Base-by-base conservation (phyloP, 2,888 invertebrate genomes). In the Morpho helenor region DNA sequence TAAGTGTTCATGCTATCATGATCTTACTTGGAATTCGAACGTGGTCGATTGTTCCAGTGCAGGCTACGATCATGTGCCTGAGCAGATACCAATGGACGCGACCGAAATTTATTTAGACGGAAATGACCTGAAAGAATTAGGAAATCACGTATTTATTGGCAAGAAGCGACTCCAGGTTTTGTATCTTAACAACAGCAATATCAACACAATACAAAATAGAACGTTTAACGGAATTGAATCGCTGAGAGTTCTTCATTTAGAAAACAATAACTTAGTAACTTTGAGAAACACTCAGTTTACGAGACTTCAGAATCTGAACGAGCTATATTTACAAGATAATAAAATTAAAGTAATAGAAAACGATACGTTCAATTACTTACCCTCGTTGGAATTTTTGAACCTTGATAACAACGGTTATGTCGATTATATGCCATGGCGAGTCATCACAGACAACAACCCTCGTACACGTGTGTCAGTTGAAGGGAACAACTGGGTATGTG, bases 91-190 rank as follows among this genome's bases (percentile, higher is more conserved):
- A 62, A 96, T 97, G 96, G 96, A 96, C 85, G 96, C 96, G 70
- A 96, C 96, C 70, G 95, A 96, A 87, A 94, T 97, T 74, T 95
- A 95, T 86, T 91, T 97, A 74, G 96, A 96, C 82, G 96, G 96
- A 65, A 96, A 96, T 83, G 91, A 94, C 79, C 92, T 97, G 65
- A 94, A 94, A 68, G 94, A 95, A 74, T 92, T 97, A 66, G 94
- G 94, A 73, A 95, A 95, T 87, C 96, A 96, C 91, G 95, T 95
- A 77, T 96, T 97, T 85, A 95, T 97, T 78, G 96, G 96, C 63
- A 95, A 96, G 87, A 95, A 96, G 83, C 94, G 95, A 80, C 88
- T 96, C 66, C 94, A 95, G 85, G 93, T 94, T 69, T 90, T 96
- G 68, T 96, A 92, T 84, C 92, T 96, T 67, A 96, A 96, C 87